Base-by-base conservation (phyloP, 2,113 vertebrate genomes). In the Polyodon spathula region DNA sequence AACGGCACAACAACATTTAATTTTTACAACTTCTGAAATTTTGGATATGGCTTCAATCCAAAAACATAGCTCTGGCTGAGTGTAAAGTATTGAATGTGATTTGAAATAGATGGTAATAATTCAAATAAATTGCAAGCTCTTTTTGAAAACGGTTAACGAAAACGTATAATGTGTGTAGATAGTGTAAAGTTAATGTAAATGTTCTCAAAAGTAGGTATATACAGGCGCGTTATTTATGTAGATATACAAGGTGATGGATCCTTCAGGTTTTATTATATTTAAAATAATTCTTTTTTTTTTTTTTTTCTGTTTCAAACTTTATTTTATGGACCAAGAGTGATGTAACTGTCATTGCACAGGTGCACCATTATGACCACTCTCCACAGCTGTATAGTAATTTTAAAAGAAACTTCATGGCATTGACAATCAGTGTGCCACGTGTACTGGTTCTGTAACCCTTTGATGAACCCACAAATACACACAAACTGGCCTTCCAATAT, bases 141-240 rank as follows among this genome's bases (percentile, higher is more conserved):
- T 50, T 66, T 64, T 73, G 60, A 63, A 76, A 68, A 54, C 4
- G 40, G 76, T 83, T 51, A n/a, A n/a, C 70, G 65, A 69, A 17
- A 65, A 70, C 67, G 53, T 53, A 56, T 67, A 69, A 50, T 66
- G 65, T 5, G 70, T 94, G 88, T 94, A 93, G 86, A 93, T 91
- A 90, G 66, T 91, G 86, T 93, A 93, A 79, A 84, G 74, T 65
- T 37, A 59, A 16, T 86, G 85, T 86, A 92, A 84, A 87, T 87
- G 86, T 89, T 79, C 76, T 82, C 68, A 75, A 66, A 84, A 79
- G 85, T 80, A 82, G 82, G 79, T 84, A 73, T 88, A 79, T 67
- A 83, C 69, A 80, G 84, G 72, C 58, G 78, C 88, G 82, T 94
- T 93, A 94, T 92, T 89, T 92, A 87, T 87, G 81, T 89, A 86